Evolutionary conservation across 2,797 vertebrate species (phyloP), one percentile per base, ranked within the genome.

Genomic region (Enteromius afrohamiltoni): DNA sequence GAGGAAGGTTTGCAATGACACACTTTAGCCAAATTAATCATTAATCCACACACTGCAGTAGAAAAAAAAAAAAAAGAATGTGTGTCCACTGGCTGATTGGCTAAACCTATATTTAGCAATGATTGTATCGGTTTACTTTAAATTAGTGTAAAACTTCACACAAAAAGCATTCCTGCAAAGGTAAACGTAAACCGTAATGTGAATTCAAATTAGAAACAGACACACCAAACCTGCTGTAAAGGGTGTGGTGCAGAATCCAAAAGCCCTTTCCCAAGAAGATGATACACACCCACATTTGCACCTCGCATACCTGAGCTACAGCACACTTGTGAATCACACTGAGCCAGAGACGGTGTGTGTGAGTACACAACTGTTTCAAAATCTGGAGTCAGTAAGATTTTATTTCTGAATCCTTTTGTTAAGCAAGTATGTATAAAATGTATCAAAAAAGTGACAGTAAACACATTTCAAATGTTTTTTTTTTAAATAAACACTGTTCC

Each of bases 311-410:
- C 60, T 45, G 37, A 23, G 68, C 6, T 21, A 23, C 70, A 2
- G 82, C 53, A 65, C 49, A 11, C 17, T 49, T 65, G 76, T 40
- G 6, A 8, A 55, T 60, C 78, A 89, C 86, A 84, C 78, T 60
- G 84, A 86, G 85, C 47, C 80, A 77, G 80, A 81, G 16, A 29
- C 4, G 79, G 47, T 83, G 79, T 86, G 4, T n/a, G 53, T 84
- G 58, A 1, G 81, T 13, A 60, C 26, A 53, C 47, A 6, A 8
- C 19, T 0, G 0, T 14, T 62, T 34, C 17, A 73, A 53, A 53
- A 34, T 29, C 60, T 62, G 60, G 60, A 13, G 1, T 34, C 19
- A 29, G 8, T 73, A 1, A 13, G 5, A 6, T 7, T 19, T 70
- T 2, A 64, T 21, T 51, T 51, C 14, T 0, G 1, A 34, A 53